phyloP scores from a whole-genome alignment of 2,888 invertebrate species.

The Pharmacophagus antenor region DNA sequence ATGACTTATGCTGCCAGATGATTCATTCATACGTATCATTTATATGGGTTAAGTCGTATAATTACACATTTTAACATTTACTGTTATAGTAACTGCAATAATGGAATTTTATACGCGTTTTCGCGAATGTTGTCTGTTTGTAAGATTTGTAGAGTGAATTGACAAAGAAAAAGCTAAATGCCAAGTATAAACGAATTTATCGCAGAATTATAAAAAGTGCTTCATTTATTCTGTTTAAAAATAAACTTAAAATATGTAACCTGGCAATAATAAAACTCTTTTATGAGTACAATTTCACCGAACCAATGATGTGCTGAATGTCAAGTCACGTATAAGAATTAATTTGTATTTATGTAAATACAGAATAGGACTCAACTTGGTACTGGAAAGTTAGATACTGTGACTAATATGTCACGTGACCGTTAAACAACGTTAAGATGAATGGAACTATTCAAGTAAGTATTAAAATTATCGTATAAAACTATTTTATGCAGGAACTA shows the following conservation, averaged over 20 bases:
- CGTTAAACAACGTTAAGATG: background rate
- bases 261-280: no score
- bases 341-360: no score
- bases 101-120: background rate
- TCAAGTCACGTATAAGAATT: no score
- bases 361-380: background rate
- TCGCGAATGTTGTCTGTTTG: background rate
- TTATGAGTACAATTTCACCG: no score
- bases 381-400: background rate
- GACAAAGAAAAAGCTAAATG: no score
- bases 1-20: conserved; percentile 37
- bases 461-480: conserved; percentile 54
- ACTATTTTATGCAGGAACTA: conserved; percentile 46
- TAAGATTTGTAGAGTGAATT: no score
- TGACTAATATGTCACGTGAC: background rate
- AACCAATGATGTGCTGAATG: no score
- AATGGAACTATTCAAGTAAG: conserved; percentile 12
- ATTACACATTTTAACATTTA: conserved; percentile 14
- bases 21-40: conserved; percentile 28
- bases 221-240: no score
- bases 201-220: no score
- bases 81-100: conserved; percentile 9
- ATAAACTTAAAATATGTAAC: no score
- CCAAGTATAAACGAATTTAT: no score
- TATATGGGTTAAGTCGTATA: conserved; percentile 12